A percentile compares a stretch with the other conserved stretches of the same genome.
phyloP scores from a whole-genome alignment of 2,888 invertebrate species.

The Oligia latruncula region DNA sequence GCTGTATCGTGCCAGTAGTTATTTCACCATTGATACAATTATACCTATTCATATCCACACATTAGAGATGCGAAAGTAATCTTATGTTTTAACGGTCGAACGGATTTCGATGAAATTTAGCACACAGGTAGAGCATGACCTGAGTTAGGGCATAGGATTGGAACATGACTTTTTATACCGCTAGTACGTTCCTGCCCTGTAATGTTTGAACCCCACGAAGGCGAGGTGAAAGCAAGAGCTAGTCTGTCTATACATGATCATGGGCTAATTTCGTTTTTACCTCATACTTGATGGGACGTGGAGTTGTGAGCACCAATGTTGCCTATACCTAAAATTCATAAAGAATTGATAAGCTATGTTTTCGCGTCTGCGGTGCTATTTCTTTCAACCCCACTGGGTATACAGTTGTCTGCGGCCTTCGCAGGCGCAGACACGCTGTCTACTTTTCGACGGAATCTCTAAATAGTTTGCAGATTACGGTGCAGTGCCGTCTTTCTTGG shows the following conservation, averaged over 20 bases:
- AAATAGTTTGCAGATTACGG: background rate
- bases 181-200: background rate
- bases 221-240: background rate
- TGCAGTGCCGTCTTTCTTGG: background rate
- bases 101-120: background rate
- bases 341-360: background rate
- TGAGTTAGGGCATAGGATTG: background rate
- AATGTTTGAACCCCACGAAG: background rate
- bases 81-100: background rate
- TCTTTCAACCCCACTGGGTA: background rate
- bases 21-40: slow-evolving; percentile 5
- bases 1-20: background rate
- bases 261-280: background rate
- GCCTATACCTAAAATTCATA: too few species aligned
- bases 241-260: background rate
- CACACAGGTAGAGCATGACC: background rate
- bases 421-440: background rate
- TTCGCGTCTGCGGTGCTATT: background rate
- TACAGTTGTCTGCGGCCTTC: background rate
- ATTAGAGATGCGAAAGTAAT: background rate
- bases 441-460: background rate
- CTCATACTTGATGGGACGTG: background rate
- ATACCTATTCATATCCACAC: too few species aligned
- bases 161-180: too few species aligned
- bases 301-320: background rate